Evolutionary conservation across 1,140 invertebrate genomes (phyloP), one percentile per base, ranked within the genome.

Genomic region (Cydia pomonella): DNA sequence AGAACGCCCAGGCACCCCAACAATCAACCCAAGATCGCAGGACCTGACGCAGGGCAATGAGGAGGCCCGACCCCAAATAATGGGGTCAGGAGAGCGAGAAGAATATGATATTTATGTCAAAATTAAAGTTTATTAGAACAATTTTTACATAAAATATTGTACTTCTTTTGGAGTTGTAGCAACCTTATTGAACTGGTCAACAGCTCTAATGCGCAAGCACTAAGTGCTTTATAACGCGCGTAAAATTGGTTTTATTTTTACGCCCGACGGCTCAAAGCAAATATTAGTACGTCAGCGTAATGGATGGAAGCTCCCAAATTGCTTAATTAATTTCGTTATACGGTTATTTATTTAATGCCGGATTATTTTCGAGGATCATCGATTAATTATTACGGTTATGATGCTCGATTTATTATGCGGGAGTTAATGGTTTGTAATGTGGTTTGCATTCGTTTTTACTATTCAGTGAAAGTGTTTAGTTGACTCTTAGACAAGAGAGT

Each of bases 171-270:
- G n/a, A 53, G 50, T 53, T 7, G n/a, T 53, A 53, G 50, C 50
- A 53, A 18, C 50, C 2, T 53, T 4, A 53, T 16, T 44, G 41
- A 44, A 33, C n/a, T 69, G 64, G 64, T 18, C 13, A 33, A 69
- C 64, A 69, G 16, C 27, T 38, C 18, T 73, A 25, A 23, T 5
- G 18, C 29, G 18, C 59, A n/a, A 38, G n/a, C 73, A 47, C 59
- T 74, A 74, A 74, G 62, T 62, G 73, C 38, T 74, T 74, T 74
- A 64, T 74, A 74, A 74, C 62, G 16, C 38, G 47, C 73, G 63
- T 74, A 74, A 74, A 74, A 74, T 74, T 64, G 63, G n/a, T 64
- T 74, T 74, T 73, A 69, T 69, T 69, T 69, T 69, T 69, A 33
- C 64, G 27, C 64, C 18, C n/a, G 27, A 69, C 29, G 64, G 16